phyloP scores from a whole-genome alignment of 64 coral and sea anemone species.

The Montipora capricornis region DNA sequence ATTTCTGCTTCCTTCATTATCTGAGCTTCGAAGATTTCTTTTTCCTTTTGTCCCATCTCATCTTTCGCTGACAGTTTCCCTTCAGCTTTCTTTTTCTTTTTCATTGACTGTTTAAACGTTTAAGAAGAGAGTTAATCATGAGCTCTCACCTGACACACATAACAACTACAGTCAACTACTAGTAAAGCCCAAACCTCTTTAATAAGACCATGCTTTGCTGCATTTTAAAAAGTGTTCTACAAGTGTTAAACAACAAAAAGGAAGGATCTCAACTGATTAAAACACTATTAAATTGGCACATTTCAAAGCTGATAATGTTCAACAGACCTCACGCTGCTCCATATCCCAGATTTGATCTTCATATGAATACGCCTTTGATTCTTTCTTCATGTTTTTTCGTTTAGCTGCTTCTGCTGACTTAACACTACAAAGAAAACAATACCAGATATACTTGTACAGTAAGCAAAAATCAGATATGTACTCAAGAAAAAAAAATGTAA shows the following conservation, averaged over 20 bases:
- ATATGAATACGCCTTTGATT: constrained; percentile 92
- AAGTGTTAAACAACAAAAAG: too few relatives aligned
- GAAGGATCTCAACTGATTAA: too few relatives aligned
- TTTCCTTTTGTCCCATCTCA: constrained; percentile 88
- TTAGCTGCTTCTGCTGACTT: constrained; percentile 59
- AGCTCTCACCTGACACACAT: too few relatives aligned
- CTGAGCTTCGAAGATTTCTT: constrained; percentile 78
- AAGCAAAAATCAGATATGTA: too few relatives aligned
- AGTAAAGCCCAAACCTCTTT: too few relatives aligned
- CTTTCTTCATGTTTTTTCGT: constrained; percentile 90
- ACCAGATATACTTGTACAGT: background rate
- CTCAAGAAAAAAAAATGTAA: too few relatives aligned
- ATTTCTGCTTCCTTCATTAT: constrained; percentile 90
- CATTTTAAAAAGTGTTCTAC: too few relatives aligned
- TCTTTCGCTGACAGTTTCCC: constrained; percentile 66
- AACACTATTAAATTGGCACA: background rate
- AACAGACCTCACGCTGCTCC: constrained; percentile 81
- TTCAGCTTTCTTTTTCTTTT: constrained; percentile 81
- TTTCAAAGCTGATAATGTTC: background rate
- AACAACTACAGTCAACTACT: too few relatives aligned
- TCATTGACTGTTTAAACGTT: constrained; percentile 55
- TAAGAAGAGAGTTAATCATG: background rate
- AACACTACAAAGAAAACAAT: constrained; percentile 42
- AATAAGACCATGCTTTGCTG: too few relatives aligned
- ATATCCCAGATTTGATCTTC: constrained; percentile 93